Conservation (phyloP, 1,140 invertebrate genomes). For the Bacillus rossius region DNA sequence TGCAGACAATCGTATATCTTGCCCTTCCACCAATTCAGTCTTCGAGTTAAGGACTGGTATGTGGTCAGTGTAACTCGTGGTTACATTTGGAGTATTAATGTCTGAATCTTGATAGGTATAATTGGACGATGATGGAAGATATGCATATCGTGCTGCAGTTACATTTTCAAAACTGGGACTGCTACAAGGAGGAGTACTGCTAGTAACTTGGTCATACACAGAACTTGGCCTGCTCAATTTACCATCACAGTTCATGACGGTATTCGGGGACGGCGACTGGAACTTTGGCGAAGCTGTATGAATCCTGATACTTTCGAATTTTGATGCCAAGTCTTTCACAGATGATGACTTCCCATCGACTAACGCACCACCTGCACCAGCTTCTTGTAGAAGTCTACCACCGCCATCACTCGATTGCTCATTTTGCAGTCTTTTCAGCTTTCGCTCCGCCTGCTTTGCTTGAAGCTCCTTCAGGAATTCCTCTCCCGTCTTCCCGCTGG, state of each 20-base stretch:
- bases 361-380: not conserved
- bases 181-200: too few relatives aligned
- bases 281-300: conserved; percentile 8
- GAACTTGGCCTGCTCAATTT: too few relatives aligned
- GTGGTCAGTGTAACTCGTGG: too few relatives aligned
- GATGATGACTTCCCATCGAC: conserved; percentile 40
- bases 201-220: too few relatives aligned
- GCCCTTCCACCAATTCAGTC: too few relatives aligned
- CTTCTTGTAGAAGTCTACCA: not conserved
- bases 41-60: too few relatives aligned
- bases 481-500: conserved; percentile 45
- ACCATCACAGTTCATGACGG: conserved; percentile 11
- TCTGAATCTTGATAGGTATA: too few relatives aligned
- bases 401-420: not conserved
- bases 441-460: conserved; percentile 64
- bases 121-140: too few relatives aligned
- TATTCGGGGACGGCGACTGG: conserved; percentile 21
- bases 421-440: conserved; percentile 21
- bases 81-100: too few relatives aligned
- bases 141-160: too few relatives aligned
- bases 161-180: too few relatives aligned
- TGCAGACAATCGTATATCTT: too few relatives aligned
- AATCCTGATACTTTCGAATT: conserved; percentile 56
- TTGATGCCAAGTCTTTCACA: conserved; percentile 74
- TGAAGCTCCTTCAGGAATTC: conserved; percentile 73